phyloP scores from a whole-genome alignment of 2,888 invertebrate species.

The Rhagium mordax region DNA sequence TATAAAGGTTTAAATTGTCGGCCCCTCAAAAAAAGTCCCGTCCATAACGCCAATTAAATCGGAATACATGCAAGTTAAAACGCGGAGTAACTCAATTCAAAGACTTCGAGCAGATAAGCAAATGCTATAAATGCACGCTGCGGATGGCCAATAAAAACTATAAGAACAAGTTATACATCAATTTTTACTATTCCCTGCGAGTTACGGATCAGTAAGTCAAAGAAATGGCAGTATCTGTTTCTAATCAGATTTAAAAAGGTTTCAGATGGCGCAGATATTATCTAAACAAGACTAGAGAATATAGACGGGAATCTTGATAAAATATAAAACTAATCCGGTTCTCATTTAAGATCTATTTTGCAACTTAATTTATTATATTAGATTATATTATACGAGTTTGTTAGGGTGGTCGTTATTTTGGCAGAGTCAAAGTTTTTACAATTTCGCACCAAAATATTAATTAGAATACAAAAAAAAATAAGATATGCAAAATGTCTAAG shows the following conservation, averaged over 20 bases:
- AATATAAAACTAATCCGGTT: conserved; percentile 53
- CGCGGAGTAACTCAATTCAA: conserved; percentile 4
- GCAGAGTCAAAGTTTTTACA: no score
- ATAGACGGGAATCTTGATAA: conserved; percentile 60
- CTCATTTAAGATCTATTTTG: conserved; percentile 38
- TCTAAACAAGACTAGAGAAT: conserved; percentile 57
- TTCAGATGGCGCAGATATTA: conserved; percentile 60
- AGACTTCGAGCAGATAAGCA: conserved; percentile 17
- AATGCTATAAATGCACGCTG: conserved; percentile 5
- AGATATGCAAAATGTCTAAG: no score
- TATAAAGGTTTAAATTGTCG: not conserved
- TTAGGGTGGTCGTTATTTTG: no score
- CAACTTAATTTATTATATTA: not conserved
- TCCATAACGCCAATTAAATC: not conserved
- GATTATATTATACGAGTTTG: no score
- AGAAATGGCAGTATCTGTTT: conserved; percentile 66
- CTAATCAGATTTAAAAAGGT: conserved; percentile 63
- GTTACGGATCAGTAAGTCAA: conserved; percentile 65
- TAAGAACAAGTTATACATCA: conserved; percentile 48
- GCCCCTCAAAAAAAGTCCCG: not conserved
- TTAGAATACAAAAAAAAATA: no score
- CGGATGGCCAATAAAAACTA: conserved; percentile 35
- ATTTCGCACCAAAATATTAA: no score
- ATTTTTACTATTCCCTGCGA: conserved; percentile 52
- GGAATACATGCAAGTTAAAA: not conserved